Evolutionary conservation across 2,113 vertebrate species (phyloP).

Genomic region (Eudyptes chrysolophus): DNA sequence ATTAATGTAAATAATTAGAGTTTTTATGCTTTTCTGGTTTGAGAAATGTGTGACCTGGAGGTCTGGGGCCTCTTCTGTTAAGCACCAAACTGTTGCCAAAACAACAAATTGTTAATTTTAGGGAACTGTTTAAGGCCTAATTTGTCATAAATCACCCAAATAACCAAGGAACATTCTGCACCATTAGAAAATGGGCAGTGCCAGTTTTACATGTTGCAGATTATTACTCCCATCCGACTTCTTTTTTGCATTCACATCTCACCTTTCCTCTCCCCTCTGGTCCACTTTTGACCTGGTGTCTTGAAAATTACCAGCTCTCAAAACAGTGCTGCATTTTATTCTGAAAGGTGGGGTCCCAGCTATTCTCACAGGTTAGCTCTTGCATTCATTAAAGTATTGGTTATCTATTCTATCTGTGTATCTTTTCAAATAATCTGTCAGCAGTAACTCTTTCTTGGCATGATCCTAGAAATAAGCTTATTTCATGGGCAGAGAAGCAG

Average conservation of each 20-base stretch:
- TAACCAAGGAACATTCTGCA: not conserved
- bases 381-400: not conserved
- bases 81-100: not conserved
- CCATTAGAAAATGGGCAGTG: not conserved
- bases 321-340: not conserved
- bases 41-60: constrained; percentile 3
- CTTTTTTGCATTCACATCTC: not conserved
- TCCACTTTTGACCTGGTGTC: not conserved
- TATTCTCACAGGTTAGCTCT: not conserved
- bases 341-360: not conserved
- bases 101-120: not conserved
- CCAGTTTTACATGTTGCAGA: not conserved
- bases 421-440: not conserved
- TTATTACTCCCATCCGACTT: not conserved
- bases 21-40: not conserved
- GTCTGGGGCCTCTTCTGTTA: not conserved
- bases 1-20: not conserved
- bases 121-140: not conserved
- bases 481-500: not conserved
- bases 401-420: not conserved
- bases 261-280: not conserved
- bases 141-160: not conserved
- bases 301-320: not conserved
- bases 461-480: not conserved
- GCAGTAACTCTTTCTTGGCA: not conserved